Evolutionary conservation across 2,113 vertebrate species (phyloP), one percentile per base, ranked within the genome.

Genomic region (Excalfactoria chinensis): DNA sequence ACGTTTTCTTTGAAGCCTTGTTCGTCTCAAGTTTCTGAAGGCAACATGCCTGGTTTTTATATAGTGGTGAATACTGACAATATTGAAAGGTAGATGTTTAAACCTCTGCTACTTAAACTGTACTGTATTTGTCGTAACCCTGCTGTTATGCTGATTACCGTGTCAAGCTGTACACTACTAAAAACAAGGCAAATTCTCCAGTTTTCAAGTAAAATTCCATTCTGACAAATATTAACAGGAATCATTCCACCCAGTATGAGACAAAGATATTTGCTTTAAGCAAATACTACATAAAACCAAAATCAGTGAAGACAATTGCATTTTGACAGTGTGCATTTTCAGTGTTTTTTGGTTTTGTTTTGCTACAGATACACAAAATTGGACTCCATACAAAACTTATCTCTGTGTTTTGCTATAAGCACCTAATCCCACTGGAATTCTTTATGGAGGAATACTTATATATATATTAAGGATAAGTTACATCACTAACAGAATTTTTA

Each of bases 81-180:
- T 40, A 30, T 35, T 25, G 46, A 34, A 81, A 64, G 77, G 21
- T 60, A 53, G 26, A 16, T 48, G n/a, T 69, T 91, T 93, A 32
- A 71, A 75, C 94, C 86, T 84, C 55, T 93, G 84, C 89, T 51
- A 34, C 63, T 74, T 76, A 94, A 90, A 63, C 51, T 90, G 70
- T 43, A 9, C 37, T 85, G 95, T 95, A 86, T 82, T 80, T 88
- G 81, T 89, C 75, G 79, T 90, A 92, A 56, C 73, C 49, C 37
- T 89, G 11, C 30, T 81, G 10, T 66, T 81, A 48, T 19, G 92
- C 68, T 81, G 23, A 86, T 88, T 32, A 43, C 55, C 68, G 34
- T 48, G 48, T 81, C 85, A 80, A 91, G 53, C 90, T 68, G 84
- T 83, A 64, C 76, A 85, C 88, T 90, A 94, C 94, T 95, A 62